Evolutionary conservation across 2,888 invertebrate genomes (phyloP).

Genomic region (Parochlus steinenii): DNA sequence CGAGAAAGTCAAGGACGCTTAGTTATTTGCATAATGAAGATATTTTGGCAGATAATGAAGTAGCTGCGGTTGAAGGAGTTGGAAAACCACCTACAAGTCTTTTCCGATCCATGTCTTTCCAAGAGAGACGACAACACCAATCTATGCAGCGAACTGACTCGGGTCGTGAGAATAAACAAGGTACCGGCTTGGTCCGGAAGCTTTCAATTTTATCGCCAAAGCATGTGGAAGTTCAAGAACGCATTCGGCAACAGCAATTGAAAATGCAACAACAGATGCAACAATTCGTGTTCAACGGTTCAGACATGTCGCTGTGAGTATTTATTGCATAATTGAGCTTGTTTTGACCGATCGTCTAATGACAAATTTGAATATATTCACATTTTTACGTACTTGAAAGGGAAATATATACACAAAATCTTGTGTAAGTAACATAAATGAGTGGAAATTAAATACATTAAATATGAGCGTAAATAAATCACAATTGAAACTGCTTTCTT

Average conservation of each 20-base stretch:
- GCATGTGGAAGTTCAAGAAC: slow-evolving; percentile 6
- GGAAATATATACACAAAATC: too few relatives aligned
- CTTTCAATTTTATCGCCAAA: slow-evolving; percentile 5
- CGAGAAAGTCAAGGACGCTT: slow-evolving; percentile 7
- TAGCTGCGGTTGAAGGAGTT: neutral
- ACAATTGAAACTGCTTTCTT: too few relatives aligned
- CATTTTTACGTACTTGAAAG: too few relatives aligned
- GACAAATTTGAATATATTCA: too few relatives aligned
- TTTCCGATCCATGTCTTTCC: slow-evolving; percentile 12
- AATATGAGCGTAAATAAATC: too few relatives aligned
- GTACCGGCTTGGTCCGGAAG: neutral
- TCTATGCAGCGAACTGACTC: slow-evolving; percentile 4
- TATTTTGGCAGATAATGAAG: slow-evolving; percentile 2
- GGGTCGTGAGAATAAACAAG: neutral
- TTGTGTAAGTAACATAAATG: too few relatives aligned
- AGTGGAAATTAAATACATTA: too few relatives aligned
- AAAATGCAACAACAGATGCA: slow-evolving; percentile 10
- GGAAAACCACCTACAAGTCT: neutral
- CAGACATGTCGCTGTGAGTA: slow-evolving; percentile 7
- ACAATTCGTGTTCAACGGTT: slow-evolving; percentile 9
- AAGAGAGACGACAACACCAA: slow-evolving; percentile 10
- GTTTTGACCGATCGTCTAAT: too few relatives aligned
- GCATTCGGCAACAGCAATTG: too few relatives aligned
- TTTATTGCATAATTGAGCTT: too few relatives aligned
- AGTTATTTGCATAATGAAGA: slow-evolving; percentile 13